These are phyloP conservation scores for Eurytoma adleriae DNA, from an alignment of 2,888 invertebrate genomes.

Conservation along the genomic window DNA sequence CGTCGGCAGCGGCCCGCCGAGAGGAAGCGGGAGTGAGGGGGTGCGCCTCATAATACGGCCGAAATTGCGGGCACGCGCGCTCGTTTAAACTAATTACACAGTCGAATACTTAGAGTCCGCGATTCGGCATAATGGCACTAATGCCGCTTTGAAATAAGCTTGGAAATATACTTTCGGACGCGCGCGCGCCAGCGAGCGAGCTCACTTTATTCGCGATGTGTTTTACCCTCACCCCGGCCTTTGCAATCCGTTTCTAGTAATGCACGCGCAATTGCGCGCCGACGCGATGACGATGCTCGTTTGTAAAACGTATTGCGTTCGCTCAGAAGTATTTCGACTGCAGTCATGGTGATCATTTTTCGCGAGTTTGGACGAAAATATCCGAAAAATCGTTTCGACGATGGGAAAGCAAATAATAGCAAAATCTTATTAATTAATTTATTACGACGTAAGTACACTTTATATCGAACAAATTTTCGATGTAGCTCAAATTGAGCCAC, in stretches of 20 bases:
- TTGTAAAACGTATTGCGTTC: background rate
- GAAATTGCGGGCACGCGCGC: constrained; percentile 21
- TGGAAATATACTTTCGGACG: constrained; percentile 29
- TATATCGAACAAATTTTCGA: too few species aligned
- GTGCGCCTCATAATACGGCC: constrained; percentile 3
- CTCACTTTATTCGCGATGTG: constrained; percentile 17
- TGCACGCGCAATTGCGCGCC: constrained; percentile 5
- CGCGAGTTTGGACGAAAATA: too few species aligned
- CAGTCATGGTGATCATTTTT: too few species aligned
- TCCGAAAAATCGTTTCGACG: too few species aligned
- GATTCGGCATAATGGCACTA: constrained; percentile 42
- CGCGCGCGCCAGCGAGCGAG: background rate
- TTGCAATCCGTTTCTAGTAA: constrained; percentile 23
- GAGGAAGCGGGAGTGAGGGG: background rate
- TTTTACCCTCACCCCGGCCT: background rate
- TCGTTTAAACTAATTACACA: constrained; percentile 49
- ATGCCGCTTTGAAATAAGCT: constrained; percentile 47
- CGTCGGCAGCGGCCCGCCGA: too few species aligned
- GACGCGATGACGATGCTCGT: background rate
- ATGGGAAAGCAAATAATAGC: too few species aligned
- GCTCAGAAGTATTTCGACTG: background rate
- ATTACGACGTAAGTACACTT: too few species aligned
- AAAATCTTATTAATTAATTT: too few species aligned
- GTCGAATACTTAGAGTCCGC: constrained; percentile 46
- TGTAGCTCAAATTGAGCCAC: too few species aligned